Conservation (phyloP, 92 coral and sea anemone species). For the Zoanthus sansibaricus region DNA sequence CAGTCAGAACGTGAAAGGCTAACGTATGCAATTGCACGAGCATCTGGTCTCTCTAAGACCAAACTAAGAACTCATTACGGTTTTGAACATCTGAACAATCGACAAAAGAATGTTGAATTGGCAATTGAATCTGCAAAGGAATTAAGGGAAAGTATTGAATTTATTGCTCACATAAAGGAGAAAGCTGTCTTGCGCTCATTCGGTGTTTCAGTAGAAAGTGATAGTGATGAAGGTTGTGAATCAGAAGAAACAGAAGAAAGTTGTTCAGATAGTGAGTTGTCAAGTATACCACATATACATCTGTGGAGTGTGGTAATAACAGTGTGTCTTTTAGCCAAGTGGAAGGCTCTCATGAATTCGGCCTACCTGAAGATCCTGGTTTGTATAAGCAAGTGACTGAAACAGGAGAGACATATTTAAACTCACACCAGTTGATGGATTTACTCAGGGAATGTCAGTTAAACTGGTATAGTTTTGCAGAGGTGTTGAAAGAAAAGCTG, state of each 20-base stretch:
- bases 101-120: constrained; percentile 52
- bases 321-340: neutral
- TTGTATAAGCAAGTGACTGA: neutral
- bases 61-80: constrained; percentile 58
- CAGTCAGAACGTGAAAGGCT: constrained; percentile 35
- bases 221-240: no score
- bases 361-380: neutral
- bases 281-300: neutral
- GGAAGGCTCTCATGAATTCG: neutral
- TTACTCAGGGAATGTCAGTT: constrained; percentile 1
- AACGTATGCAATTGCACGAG: constrained; percentile 24
- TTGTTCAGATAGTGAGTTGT: constrained; percentile 4
- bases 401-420: neutral
- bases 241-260: constrained; percentile 4
- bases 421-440: constrained; percentile 2
- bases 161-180: constrained; percentile 43
- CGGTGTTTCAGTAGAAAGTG: no score
- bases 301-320: constrained; percentile 6
- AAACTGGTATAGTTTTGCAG: neutral
- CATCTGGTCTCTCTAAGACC: constrained; percentile 55
- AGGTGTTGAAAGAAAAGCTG: no score
- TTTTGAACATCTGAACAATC: constrained; percentile 54
- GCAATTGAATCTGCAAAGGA: constrained; percentile 53
- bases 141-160: constrained; percentile 56
- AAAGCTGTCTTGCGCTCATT: no score